Evolutionary conservation across 1,140 invertebrate genomes (phyloP), one percentile per base, ranked within the genome.

Genomic region (Drosophila punjabiensis): DNA sequence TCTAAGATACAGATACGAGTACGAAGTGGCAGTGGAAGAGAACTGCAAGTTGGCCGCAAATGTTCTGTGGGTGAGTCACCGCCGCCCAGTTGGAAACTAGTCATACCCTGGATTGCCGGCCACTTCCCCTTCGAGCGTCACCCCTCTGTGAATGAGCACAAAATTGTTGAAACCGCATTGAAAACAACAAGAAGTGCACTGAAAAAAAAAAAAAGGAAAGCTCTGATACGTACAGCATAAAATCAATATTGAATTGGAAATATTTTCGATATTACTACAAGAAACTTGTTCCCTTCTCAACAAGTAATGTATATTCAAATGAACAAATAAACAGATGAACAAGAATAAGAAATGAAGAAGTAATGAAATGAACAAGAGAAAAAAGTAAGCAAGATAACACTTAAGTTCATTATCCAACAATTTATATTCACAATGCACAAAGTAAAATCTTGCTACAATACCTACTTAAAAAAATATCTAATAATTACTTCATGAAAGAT

Each of bases 81-180:
- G 47, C 32, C 65, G 30, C 68, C 68, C 65, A 56, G 48, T 69
- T 64, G 30, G 65, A 47, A 71, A 71, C 65, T 69, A 71, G 68
- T 71, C 68, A 70, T 71, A 20, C 68, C 28, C 66, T 39, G 66
- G 60, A 65, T 30, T 30, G 65, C 33, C 58, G 9, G n/a, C n/a
- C 48, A 11, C n/a, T 45, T 20, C 37, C 39, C 30, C 43, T 13
- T 14, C 11, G 6, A 30, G 18, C 59, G 37, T 37, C 53, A 56
- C 33, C 60, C 61, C 76, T 62, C 53, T 41, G 52, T 63, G 81
- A 81, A 84, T 76, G 71, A 60, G 66, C 81, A 81, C 82, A 84
- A 71, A 84, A 83, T 76, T 83, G 58, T 56, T 37, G 39, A 70
- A 76, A 81, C 81, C 81, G 35, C 80, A 83, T 61, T 58, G 45